Percentiles rank a stretch among this genome's conserved stretches.
These are phyloP conservation scores for Podarcis lilfordi DNA, from an alignment of 2,797 vertebrate genomes.

Conservation along the genomic window DNA sequence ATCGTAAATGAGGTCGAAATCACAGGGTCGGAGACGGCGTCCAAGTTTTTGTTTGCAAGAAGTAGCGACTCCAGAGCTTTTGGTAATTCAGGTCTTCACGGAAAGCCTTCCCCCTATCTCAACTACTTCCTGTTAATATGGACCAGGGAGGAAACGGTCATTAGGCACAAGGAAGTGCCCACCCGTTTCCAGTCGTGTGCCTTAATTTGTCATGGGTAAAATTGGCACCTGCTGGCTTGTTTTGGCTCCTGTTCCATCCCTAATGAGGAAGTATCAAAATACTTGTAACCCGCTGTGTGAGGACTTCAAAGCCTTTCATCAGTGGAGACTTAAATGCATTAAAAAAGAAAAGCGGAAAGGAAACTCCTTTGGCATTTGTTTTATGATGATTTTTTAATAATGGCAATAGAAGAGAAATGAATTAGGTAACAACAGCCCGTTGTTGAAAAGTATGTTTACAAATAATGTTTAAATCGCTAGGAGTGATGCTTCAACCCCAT, in stretches of 20 bases:
- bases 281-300: conserved; percentile 75
- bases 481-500: not conserved
- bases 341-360: not conserved
- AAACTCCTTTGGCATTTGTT: conserved; percentile 7
- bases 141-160: conserved; percentile 90
- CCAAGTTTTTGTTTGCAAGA: conserved; percentile 79
- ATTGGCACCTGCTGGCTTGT: conserved; percentile 88
- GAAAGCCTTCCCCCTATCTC: conserved; percentile 80
- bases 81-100: conserved; percentile 79
- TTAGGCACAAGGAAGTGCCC: conserved; percentile 86
- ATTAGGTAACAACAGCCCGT: not conserved
- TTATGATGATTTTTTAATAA: conserved; percentile 13
- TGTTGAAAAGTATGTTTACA: not conserved
- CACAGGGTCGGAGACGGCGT: conserved; percentile 68
- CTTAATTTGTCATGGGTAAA: conserved; percentile 90
- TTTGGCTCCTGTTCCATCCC: conserved; percentile 84
- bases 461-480: not conserved
- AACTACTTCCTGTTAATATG: conserved; percentile 91
- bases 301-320: conserved; percentile 82
- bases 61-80: conserved; percentile 73
- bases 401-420: not conserved
- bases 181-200: conserved; percentile 95
- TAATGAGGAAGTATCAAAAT: conserved; percentile 83
- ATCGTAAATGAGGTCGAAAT: conserved; percentile 71
- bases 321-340: conserved; percentile 68